Base-by-base conservation (phyloP, 1,140 invertebrate genomes). In the Bombus pyrosoma region DNA sequence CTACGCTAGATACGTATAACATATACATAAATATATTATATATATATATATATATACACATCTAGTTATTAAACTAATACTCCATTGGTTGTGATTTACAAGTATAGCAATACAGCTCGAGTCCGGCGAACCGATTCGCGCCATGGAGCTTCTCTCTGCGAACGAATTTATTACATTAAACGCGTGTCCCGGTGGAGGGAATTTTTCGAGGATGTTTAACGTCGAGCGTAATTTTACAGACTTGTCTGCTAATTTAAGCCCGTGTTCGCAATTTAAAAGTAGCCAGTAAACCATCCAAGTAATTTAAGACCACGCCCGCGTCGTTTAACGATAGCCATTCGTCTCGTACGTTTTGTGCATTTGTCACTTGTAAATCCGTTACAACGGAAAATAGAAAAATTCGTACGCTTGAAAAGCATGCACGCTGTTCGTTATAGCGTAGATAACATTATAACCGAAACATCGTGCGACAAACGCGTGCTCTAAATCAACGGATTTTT, bases 71-170 rank as follows among this genome's bases (percentile, higher is more conserved):
- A 92, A 94, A 93, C 90, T 92, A 93, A 94, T 94, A 95, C 94
- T 95, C 94, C 86, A 91, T 93, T 94, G 94, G 94, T 95, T 95
- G 94, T 95, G 94, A 95, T 95, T 94, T 95, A 94, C 91, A 95
- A 94, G 91, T 92, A 91, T 94, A 95, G 93, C 93, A 94, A 94
- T 94, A 94, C 91, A 83, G 83, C 88, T 89, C 87, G 79, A 74
- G 66, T 87, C 84, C 89, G 39, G 80, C 72, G 83, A 43, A 57
- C n/a, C 57, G 53, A 59, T 82, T 79, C 82, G 86, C 75, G 69
- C 13, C 41, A 66, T 64, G 82, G 85, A 82, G 79, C 62, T 76
- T 79, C 57, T 53, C 80, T 83, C 64, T 86, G 72, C 62, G 25
- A 32, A 53, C 86, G 69, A 85, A 81, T 81, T 64, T 81, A 74